These are phyloP conservation scores for Zaprionus inermis DNA, from an alignment of 1,140 invertebrate species.

Conservation along the genomic window DNA sequence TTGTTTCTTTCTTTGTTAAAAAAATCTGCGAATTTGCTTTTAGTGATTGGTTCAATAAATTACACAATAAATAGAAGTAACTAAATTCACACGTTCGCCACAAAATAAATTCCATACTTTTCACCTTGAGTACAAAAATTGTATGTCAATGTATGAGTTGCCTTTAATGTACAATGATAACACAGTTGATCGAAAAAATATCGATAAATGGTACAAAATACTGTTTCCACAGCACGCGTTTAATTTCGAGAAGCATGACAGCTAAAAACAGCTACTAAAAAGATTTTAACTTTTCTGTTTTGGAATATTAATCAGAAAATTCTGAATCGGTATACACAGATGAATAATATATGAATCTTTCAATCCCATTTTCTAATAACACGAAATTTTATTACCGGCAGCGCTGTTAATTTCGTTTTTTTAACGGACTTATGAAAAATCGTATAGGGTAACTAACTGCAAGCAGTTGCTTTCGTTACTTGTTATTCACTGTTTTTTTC, in stretches of 20 bases:
- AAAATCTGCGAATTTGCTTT: conserved; percentile 14
- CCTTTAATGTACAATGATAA: conserved; percentile 9
- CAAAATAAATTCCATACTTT: conserved; percentile 75
- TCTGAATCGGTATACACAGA: too few relatives aligned
- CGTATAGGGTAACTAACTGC: too few relatives aligned
- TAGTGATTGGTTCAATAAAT: conserved; percentile 41
- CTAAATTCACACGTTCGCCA: conserved; percentile 64
- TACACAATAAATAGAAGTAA: conserved; percentile 49
- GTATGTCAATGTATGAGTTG: conserved; percentile 34
- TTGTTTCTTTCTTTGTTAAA: conserved; percentile 33
- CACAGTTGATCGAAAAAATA: conserved; percentile 14
- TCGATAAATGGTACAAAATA: neutral
- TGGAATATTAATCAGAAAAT: too few relatives aligned
- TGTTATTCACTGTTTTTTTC: too few relatives aligned
- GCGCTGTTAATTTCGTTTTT: too few relatives aligned
- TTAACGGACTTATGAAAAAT: too few relatives aligned
- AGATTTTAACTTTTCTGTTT: neutral
- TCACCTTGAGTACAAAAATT: conserved; percentile 63
- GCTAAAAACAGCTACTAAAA: neutral
- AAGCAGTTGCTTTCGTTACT: too few relatives aligned
- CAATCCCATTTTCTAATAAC: too few relatives aligned
- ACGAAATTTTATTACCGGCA: too few relatives aligned
- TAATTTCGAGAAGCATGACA: neutral
- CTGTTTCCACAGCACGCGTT: neutral
- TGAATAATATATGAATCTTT: too few relatives aligned